Evolutionary conservation across 2,113 vertebrate species (phyloP), one percentile per base, ranked within the genome.

Genomic region (Rhinoderma darwinii): DNA sequence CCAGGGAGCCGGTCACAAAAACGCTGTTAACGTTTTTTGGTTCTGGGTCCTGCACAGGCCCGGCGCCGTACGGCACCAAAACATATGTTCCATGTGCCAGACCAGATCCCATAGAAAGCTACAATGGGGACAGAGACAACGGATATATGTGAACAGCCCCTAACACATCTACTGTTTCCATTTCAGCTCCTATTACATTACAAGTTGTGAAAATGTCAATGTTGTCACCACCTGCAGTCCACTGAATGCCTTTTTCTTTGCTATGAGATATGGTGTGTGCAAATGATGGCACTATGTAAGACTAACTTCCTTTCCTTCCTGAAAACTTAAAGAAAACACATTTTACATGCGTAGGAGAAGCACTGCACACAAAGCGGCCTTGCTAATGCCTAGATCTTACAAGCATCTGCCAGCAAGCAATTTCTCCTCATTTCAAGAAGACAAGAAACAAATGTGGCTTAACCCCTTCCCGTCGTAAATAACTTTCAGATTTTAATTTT

Each of bases 271-370:
- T 30, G 39, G n/a, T 59, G 15, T 75, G 50, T 74, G 37, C 47
- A 83, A 43, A 63, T 75, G 72, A 63, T 84, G 51, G 51, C 18
- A 84, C 82, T 54, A 73, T 73, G 47, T 84, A 84, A 77, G 56
- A 44, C 83, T 74, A 72, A 80, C 70, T 86, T 70, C 43, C 35
- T 70, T 86, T 70, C 84, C 76, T 86, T 79, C 61, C 75, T 79
- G 76, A 51, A 86, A 80, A 54, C 32, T 43, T 79, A 41, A 77
- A 72, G 61, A 86, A 80, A 86, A 86, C 75, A 86, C 47, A 77
- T 80, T 80, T 70, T 86, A 70, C 76, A 37, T 68, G 76, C 14
- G 32, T 72, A 54, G 32, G 25, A 27, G 51, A 32, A 68, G 44
- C 30, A 7, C 30, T 50, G 56, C 75, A 86, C 41, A 80, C 61